These are phyloP conservation scores for Mesembrinibis cayennensis DNA, from an alignment of 2,113 vertebrate genomes.

Conservation along the genomic window DNA sequence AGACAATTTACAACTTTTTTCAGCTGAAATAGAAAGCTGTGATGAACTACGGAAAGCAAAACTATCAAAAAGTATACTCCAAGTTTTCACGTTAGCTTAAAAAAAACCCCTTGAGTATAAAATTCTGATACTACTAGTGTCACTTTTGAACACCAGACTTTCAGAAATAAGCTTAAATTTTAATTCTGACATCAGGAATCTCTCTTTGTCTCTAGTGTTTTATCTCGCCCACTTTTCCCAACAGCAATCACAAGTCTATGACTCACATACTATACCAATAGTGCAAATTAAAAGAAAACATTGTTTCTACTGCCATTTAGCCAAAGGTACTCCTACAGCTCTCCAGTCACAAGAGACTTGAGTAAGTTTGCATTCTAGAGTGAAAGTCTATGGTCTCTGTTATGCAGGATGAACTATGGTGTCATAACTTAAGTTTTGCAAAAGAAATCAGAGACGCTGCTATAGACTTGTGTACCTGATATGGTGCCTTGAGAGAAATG, in stretches of 20 bases:
- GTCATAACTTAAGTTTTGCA: neutral
- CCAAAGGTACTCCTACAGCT: conserved; percentile 28
- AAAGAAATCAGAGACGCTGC: neutral
- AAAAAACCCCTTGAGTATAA: neutral
- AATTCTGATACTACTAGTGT: neutral
- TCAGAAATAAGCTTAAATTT: neutral
- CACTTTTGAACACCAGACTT: neutral
- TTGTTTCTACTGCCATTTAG: neutral
- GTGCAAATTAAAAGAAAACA: neutral
- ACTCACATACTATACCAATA: neutral
- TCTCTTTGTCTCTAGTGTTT: neutral
- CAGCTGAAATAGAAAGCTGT: neutral
- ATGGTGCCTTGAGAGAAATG: neutral
- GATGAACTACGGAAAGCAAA: neutral
- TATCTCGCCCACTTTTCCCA: neutral
- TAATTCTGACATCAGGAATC: neutral
- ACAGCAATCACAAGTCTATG: conserved; percentile 25
- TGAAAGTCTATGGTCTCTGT: neutral
- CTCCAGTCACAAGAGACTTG: conserved; percentile 17
- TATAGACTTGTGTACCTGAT: neutral
- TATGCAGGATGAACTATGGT: neutral
- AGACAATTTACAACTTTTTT: neutral
- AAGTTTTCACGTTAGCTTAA: neutral
- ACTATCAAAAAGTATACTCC: neutral
- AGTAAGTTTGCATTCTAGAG: neutral